These are phyloP conservation scores for Lasioglossum zephyrum DNA, from an alignment of 2,888 invertebrate species.

Conservation along the genomic window DNA sequence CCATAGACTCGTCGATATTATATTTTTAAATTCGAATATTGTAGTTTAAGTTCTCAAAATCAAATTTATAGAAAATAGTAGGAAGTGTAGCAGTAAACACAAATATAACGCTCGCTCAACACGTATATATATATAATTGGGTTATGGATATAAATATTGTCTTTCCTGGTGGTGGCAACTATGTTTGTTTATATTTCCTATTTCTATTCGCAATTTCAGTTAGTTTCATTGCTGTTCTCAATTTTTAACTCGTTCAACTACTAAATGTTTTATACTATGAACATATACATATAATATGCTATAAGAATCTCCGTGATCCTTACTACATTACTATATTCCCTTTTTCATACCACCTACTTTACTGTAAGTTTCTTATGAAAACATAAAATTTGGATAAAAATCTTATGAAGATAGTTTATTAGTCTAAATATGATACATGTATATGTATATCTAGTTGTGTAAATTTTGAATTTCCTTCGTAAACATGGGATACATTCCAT, in stretches of 20 bases:
- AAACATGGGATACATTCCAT: constrained; percentile 24
- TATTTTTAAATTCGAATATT: neutral
- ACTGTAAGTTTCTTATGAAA: constrained; percentile 35
- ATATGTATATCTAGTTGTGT: neutral
- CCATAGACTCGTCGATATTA: constrained; percentile 12
- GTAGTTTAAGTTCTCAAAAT: neutral
- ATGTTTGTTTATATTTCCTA: constrained; percentile 49
- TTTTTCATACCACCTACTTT: constrained; percentile 69
- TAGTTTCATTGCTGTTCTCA: constrained; percentile 50
- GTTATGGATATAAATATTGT: constrained; percentile 55
- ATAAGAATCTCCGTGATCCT: constrained; percentile 25
- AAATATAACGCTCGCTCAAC: constrained; percentile 44
- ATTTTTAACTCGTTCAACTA: constrained; percentile 3
- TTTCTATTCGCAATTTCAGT: constrained; percentile 74
- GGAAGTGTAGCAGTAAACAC: constrained; percentile 36
- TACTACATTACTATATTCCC: neutral
- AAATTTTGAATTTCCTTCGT: constrained; percentile 3
- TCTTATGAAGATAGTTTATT: neutral
- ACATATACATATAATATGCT: constrained; percentile 7
- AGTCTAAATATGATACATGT: neutral
- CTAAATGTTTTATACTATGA: constrained; percentile 8
- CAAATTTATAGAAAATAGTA: constrained; percentile 25
- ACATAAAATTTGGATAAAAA: constrained; percentile 3
- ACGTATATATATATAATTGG: constrained; percentile 27
- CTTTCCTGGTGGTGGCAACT: constrained; percentile 67